These are phyloP conservation scores for Pollicipes pollicipes DNA, from an alignment of 1,140 invertebrate genomes.

Conservation along the genomic window DNA sequence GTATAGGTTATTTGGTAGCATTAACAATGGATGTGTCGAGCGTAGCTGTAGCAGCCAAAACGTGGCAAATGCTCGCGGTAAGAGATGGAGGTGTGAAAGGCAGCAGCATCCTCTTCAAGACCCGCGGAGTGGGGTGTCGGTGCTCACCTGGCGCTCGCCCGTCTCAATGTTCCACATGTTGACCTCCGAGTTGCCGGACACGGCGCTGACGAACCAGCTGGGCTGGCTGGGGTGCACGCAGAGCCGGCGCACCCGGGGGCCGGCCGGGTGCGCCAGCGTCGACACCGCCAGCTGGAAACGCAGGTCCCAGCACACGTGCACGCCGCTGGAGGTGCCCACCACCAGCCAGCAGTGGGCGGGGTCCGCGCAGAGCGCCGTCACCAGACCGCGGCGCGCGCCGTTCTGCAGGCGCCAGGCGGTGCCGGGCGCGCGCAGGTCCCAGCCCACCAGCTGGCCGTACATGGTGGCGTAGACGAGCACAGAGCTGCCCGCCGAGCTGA, in stretches of 20 bases:
- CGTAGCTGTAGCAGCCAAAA: no score
- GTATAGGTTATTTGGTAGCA: no score
- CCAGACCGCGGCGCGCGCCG: slow-evolving; percentile 51
- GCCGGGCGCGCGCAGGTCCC: slow-evolving; percentile 62
- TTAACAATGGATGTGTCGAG: no score
- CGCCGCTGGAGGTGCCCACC: slow-evolving; percentile 66
- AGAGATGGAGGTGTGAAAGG: no score
- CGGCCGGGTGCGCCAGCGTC: slow-evolving; percentile 51
- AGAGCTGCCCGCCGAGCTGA: slow-evolving; percentile 24
- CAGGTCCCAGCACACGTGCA: slow-evolving; percentile 77
- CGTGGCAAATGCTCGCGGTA: no score
- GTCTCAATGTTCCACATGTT: slow-evolving; percentile 82
- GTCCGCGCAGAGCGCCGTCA: slow-evolving; percentile 71
- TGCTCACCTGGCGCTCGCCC: slow-evolving; percentile 26
- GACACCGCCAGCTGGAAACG: slow-evolving; percentile 76
- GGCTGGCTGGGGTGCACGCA: slow-evolving; percentile 58
- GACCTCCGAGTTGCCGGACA: slow-evolving; percentile 75
- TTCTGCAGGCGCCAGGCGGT: slow-evolving; percentile 71
- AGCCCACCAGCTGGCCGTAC: slow-evolving; percentile 48
- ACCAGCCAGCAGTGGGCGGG: slow-evolving; percentile 63
- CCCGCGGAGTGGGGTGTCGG: no score
- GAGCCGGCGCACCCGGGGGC: slow-evolving; percentile 48
- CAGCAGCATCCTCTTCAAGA: no score
- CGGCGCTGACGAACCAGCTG: slow-evolving; percentile 65
- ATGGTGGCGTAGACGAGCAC: slow-evolving; percentile 71